Evolutionary conservation across 2,797 vertebrate genomes (phyloP), one percentile per base, ranked within the genome.

Genomic region (Cheirogaleus major): DNA sequence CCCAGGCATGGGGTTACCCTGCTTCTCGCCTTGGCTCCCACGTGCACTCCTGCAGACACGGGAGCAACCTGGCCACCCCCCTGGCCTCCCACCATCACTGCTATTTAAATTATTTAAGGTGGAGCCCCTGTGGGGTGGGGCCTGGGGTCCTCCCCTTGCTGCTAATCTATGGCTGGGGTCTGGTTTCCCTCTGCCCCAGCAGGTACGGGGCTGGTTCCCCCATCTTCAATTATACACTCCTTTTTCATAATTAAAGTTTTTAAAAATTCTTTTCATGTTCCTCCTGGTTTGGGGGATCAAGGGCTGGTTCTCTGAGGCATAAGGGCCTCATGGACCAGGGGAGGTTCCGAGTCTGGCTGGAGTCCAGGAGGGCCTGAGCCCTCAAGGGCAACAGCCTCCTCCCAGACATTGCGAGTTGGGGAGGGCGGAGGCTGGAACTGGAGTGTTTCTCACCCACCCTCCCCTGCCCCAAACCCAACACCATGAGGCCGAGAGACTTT

Each of bases 401-500:
- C 63, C 57, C 27, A 15, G 38, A 20, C 7, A 73, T 35, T 9
- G 2, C 1, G 10, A 50, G 25, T 13, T 2, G 2, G 14, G 45
- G 4, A 57, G 13, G 70, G 10, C 27, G 5, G 27, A n/a, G 82
- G 76, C 93, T 38, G 25, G 69, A 65, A 38, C 72, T 12, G 70
- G 35, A 85, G 65, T 41, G 11, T 41, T 13, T 7, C 65, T 50
- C 30, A 18, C 50, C 88, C n/a, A 92, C 59, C 43, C 94, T 92
- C 84, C 91, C 91, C n/a, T 27, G 15, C 55, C 95, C 92, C 95
- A 79, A 89, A 83, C 93, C 93, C 95, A 97, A 98, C 50, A 98
- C 90, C 96, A 98, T 90, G 97, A 97, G 97, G 95, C 98, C 73
- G 92, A 98, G 98, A 98, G 94, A 70, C 98, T 99, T 99, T 98